Evolutionary conservation across 2,888 invertebrate genomes (phyloP).

Genomic region (Dasypolia templi): DNA sequence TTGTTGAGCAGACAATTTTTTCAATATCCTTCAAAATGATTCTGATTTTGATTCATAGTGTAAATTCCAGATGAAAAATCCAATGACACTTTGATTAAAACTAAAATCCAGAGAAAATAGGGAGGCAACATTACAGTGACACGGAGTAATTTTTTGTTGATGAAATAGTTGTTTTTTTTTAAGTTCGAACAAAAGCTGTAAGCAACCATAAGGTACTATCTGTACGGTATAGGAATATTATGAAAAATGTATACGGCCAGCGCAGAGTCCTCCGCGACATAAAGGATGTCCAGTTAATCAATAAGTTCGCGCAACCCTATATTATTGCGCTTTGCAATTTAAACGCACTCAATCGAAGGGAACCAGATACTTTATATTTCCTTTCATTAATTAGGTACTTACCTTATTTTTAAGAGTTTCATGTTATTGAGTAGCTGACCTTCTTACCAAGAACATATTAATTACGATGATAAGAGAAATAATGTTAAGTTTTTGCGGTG

Average conservation of each 20-base stretch:
- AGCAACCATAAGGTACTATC: not conserved
- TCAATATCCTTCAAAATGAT: too few relatives aligned
- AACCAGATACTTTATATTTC: constrained; percentile 11
- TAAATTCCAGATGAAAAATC: not conserved
- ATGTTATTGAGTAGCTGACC: not conserved
- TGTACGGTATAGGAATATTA: not conserved
- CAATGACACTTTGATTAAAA: not conserved
- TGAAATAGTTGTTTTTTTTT: not conserved
- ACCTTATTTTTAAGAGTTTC: constrained; percentile 17
- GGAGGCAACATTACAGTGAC: not conserved
- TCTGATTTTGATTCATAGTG: not conserved
- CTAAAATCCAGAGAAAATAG: not conserved
- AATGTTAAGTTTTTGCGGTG: not conserved
- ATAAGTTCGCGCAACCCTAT: constrained; percentile 63
- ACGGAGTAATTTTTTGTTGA: too few relatives aligned
- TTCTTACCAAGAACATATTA: constrained; percentile 12
- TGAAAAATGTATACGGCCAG: not conserved
- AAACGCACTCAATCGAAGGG: not conserved
- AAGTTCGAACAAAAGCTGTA: not conserved
- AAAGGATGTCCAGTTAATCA: constrained; percentile 51
- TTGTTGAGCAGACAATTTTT: too few relatives aligned
- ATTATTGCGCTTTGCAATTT: constrained; percentile 49
- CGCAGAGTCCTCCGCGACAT: not conserved
- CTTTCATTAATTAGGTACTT: not conserved
- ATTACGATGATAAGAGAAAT: not conserved